A percentile compares a stretch with the other conserved stretches of the same genome.
Evolutionary conservation across 2,888 invertebrate genomes (phyloP).

Genomic region (Drosophila leonis): DNA sequence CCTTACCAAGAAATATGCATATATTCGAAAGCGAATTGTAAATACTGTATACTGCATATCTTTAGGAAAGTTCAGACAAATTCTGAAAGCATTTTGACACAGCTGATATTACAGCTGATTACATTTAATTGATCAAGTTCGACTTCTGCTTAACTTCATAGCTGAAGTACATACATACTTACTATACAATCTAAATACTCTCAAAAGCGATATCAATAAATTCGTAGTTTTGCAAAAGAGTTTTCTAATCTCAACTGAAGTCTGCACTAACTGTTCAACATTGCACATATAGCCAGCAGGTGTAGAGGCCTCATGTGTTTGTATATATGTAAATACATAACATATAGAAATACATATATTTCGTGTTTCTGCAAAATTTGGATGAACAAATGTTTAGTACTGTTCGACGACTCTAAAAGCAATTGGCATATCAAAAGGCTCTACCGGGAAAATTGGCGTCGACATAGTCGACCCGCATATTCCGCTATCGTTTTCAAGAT

Average conservation of each 20-base stretch:
- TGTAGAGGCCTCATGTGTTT: neutral
- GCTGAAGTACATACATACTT: neutral
- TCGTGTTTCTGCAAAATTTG: slow-evolving; percentile 22
- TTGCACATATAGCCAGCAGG: neutral
- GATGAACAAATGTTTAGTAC: slow-evolving; percentile 16
- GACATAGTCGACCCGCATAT: slow-evolving; percentile 38
- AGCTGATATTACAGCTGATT: neutral
- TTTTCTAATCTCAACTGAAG: neutral
- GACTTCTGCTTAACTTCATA: neutral
- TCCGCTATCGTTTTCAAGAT: slow-evolving; percentile 26
- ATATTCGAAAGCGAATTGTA: neutral
- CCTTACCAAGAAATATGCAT: neutral
- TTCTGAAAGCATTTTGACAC: neutral
- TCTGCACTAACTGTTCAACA: neutral
- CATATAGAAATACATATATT: neutral
- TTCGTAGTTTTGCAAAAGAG: neutral
- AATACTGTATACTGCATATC: neutral
- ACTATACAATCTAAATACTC: too few relatives aligned
- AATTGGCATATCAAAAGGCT: slow-evolving; percentile 36
- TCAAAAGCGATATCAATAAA: neutral
- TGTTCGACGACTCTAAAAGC: slow-evolving; percentile 10
- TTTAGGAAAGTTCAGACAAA: neutral
- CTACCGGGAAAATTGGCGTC: slow-evolving; percentile 2
- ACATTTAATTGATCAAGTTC: neutral
- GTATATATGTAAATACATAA: neutral